These are phyloP conservation scores for Napeogenes sylphis DNA, from an alignment of 2,888 invertebrate genomes.

Conservation along the genomic window DNA sequence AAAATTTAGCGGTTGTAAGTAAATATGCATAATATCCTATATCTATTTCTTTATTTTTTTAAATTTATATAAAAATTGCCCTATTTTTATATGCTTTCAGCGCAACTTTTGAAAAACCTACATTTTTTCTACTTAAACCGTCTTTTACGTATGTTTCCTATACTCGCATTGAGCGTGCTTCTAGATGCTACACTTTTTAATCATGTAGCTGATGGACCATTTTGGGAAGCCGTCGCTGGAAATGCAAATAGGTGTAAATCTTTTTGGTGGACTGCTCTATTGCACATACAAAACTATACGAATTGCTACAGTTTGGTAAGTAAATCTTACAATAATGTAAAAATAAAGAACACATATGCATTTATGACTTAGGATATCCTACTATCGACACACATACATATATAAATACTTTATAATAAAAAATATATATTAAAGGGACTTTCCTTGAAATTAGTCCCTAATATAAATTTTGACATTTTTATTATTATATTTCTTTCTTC, in stretches of 20 bases:
- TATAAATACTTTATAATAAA: no score
- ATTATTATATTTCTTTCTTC: slow-evolving; percentile 4
- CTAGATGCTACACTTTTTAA: slow-evolving; percentile 48
- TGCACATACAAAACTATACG: slow-evolving; percentile 56
- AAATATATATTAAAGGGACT: no score
- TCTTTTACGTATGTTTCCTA: slow-evolving; percentile 53
- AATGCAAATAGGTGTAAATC: slow-evolving; percentile 44
- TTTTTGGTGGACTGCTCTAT: slow-evolving; percentile 57
- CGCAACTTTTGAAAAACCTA: slow-evolving; percentile 45
- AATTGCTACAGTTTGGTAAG: slow-evolving; percentile 44
- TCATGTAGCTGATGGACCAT: slow-evolving; percentile 51
- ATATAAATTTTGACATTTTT: no score
- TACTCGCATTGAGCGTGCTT: slow-evolving; percentile 46
- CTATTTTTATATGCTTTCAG: slow-evolving; percentile 36
- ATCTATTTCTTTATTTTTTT: neutral
- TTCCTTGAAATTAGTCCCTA: no score
- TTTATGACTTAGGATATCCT: no score
- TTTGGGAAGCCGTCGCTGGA: slow-evolving; percentile 34
- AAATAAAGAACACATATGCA: no score
- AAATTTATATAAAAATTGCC: neutral
- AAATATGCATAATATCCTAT: neutral
- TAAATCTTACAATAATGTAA: neutral
- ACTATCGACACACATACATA: no score
- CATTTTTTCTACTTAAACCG: slow-evolving; percentile 58
- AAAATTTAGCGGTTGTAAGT: slow-evolving; percentile 36